These are phyloP conservation scores for Lates calcarifer DNA, from an alignment of 2,113 vertebrate species.

Conservation along the genomic window DNA sequence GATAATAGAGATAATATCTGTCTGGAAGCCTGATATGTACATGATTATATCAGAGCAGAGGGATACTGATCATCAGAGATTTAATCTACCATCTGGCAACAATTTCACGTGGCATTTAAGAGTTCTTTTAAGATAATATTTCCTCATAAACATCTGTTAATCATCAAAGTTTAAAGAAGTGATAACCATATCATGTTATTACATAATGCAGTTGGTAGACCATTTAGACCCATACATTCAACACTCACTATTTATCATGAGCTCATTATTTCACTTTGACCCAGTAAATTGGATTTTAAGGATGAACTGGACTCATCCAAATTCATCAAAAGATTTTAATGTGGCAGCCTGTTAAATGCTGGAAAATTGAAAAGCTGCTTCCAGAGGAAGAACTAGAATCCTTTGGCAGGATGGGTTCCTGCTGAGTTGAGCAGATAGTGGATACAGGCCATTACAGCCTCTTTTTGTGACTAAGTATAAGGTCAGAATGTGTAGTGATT, in stretches of 20 bases:
- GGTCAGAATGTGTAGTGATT: conserved; percentile 28
- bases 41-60: background rate
- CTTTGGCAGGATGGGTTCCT: conserved; percentile 13
- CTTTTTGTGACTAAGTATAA: conserved; percentile 37
- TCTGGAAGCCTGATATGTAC: background rate
- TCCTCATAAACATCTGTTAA: background rate
- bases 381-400: background rate
- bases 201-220: background rate
- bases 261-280: conserved; percentile 1
- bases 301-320: conserved; percentile 5
- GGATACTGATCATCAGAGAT: background rate
- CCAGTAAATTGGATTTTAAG: background rate
- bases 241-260: background rate
- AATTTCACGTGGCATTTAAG: background rate
- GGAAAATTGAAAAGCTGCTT: conserved; percentile 15
- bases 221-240: background rate
- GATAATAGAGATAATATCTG: background rate
- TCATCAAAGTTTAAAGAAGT: background rate
- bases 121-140: background rate
- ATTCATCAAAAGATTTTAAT: conserved; percentile 5
- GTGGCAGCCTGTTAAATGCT: conserved; percentile 25
- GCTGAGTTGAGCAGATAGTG: conserved; percentile 37
- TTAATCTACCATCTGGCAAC: too few species aligned
- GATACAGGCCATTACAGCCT: conserved; percentile 7
- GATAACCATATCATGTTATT: background rate